These are phyloP conservation scores for Anastatus disparis DNA, from an alignment of 1,140 invertebrate genomes.

Conservation along the genomic window DNA sequence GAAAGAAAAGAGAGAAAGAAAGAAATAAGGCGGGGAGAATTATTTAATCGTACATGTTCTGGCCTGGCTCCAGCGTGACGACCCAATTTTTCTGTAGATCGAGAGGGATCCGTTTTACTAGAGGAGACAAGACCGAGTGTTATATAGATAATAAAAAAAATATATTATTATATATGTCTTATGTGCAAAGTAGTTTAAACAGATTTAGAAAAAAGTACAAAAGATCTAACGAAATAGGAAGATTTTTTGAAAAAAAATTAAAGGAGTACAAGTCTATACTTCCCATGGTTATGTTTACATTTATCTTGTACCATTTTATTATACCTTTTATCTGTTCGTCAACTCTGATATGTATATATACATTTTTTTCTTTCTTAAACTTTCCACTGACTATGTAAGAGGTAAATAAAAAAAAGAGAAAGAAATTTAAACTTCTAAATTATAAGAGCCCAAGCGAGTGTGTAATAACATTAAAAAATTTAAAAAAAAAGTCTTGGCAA, in stretches of 20 bases:
- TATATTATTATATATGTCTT: too few relatives aligned
- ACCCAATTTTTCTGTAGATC: slow-evolving; percentile 60
- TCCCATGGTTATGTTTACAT: slow-evolving; percentile 11
- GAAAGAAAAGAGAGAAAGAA: too few relatives aligned
- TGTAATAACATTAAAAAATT: slow-evolving; percentile 5
- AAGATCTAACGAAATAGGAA: background rate
- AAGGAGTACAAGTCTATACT: too few relatives aligned
- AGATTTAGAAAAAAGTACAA: slow-evolving; percentile 12
- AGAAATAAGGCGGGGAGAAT: slow-evolving; percentile 57
- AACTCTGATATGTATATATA: too few relatives aligned
- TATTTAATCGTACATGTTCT: slow-evolving; percentile 65
- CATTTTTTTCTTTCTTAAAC: slow-evolving; percentile 25
- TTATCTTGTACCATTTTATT: slow-evolving; percentile 35
- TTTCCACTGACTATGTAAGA: slow-evolving; percentile 21
- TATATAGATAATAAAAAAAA: slow-evolving; percentile 9
- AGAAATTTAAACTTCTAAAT: slow-evolving; percentile 21
- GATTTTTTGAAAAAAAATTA: slow-evolving; percentile 22
- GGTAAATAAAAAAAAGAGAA: background rate
- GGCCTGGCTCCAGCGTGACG: slow-evolving; percentile 62
- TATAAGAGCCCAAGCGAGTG: background rate
- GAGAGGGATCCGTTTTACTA: slow-evolving; percentile 4
- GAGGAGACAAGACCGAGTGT: background rate
- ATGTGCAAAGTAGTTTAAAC: background rate
- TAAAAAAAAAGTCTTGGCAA: background rate
- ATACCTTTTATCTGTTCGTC: slow-evolving; percentile 36